Conservation (phyloP, 2,888 invertebrate genomes). For the Trissoscelio sp. region DNA sequence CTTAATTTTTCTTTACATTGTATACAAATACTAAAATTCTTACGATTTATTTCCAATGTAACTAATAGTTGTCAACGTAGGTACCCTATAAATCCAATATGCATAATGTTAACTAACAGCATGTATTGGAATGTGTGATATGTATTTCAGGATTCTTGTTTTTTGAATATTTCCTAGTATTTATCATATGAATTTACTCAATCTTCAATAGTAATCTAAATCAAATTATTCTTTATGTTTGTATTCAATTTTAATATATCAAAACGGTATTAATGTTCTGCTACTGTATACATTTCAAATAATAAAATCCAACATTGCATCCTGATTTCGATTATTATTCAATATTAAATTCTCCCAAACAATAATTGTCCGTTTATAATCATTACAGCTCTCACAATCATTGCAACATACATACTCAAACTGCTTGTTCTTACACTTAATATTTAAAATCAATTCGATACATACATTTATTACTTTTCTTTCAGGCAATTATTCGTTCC, state of each 20-base stretch:
- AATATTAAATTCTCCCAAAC: background rate
- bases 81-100: background rate
- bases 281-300: background rate
- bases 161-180: background rate
- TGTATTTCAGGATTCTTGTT: background rate
- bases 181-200: too few relatives aligned
- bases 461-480: slow-evolving; percentile 40
- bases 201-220: too few relatives aligned
- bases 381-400: background rate
- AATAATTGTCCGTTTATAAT: background rate
- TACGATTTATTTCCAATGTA: background rate
- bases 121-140: slow-evolving; percentile 4
- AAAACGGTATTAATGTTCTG: background rate
- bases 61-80: background rate
- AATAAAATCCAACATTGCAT: background rate
- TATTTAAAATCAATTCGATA: background rate
- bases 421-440: background rate
- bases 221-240: background rate
- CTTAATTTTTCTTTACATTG: too few relatives aligned
- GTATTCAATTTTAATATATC: background rate
- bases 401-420: background rate
- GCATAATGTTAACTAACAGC: slow-evolving; percentile 33
- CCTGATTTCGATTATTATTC: background rate
- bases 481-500: slow-evolving; percentile 50
- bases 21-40: too few relatives aligned